Evolutionary conservation across 2,888 invertebrate species (phyloP).

Genomic region (Netelia fuscicornis): DNA sequence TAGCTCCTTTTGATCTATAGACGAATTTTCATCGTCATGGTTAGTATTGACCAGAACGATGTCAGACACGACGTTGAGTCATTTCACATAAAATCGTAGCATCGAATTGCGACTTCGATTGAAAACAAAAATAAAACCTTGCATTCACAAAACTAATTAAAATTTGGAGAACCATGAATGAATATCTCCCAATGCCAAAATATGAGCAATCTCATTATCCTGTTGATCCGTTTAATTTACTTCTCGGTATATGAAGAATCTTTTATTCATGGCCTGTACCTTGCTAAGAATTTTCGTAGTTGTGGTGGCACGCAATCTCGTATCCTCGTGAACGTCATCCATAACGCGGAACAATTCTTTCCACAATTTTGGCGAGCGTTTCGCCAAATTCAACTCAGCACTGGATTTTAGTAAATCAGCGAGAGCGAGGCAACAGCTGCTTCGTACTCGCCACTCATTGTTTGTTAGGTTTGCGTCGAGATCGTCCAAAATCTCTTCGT

Average conservation of each 20-base stretch:
- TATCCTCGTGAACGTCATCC: conserved; percentile 97
- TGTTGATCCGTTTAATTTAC: not conserved
- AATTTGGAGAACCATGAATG: no score
- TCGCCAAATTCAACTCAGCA: conserved; percentile 83
- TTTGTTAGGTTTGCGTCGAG: conserved; percentile 93
- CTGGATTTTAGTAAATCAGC: conserved; percentile 89
- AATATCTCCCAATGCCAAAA: no score
- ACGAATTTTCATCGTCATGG: no score
- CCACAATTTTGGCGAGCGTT: conserved; percentile 88
- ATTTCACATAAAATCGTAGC: no score
- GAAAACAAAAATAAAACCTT: no score
- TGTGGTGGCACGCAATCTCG: conserved; percentile 90
- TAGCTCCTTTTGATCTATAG: no score
- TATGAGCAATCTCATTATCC: no score
- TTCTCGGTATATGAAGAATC: not conserved
- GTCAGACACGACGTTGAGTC: no score
- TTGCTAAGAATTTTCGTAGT: conserved; percentile 91
- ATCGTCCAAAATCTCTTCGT: conserved; percentile 93
- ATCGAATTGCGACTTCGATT: no score
- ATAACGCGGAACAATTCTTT: conserved; percentile 94
- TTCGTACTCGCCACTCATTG: conserved; percentile 94
- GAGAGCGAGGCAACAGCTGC: conserved; percentile 95
- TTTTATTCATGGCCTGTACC: conserved; percentile 83
- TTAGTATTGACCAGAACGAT: no score
- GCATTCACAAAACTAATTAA: no score